Evolutionary conservation across 2,113 vertebrate species (phyloP).

Genomic region (Apteryx owenii): DNA sequence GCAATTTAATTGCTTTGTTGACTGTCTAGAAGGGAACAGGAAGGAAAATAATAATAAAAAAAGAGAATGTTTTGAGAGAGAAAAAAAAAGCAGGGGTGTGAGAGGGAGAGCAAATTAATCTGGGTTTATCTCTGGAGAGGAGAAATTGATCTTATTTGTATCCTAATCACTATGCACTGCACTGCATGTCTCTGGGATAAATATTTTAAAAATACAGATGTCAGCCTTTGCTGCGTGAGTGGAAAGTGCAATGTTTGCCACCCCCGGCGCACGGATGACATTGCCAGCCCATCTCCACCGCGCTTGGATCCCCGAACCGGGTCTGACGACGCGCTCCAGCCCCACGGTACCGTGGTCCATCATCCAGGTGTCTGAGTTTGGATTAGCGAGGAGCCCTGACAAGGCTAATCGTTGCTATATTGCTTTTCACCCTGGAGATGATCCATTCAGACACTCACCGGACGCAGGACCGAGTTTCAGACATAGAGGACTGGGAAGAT

Average conservation of each 20-base stretch:
- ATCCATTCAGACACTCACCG: neutral
- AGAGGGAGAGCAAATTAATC: neutral
- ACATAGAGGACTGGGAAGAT: neutral
- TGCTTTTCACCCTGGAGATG: neutral
- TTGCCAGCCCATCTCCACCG: neutral
- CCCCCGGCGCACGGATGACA: neutral
- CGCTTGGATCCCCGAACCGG: too few relatives aligned
- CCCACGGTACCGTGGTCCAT: rapidly evolving
- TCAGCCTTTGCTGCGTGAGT: neutral
- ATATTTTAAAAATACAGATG: neutral
- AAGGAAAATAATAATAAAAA: neutral
- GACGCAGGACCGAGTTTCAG: neutral
- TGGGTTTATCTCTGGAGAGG: neutral
- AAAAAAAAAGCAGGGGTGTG: neutral
- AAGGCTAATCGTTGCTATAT: neutral
- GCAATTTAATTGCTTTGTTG: neutral
- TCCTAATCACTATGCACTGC: neutral
- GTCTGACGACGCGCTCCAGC: too few relatives aligned
- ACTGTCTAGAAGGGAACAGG: neutral
- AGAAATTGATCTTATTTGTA: slow-evolving; percentile 1
- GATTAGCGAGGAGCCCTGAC: neutral
- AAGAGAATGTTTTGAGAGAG: neutral
- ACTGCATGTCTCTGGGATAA: neutral
- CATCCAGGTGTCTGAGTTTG: neutral
- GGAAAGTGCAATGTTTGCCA: neutral